phyloP scores from a whole-genome alignment of 2,888 invertebrate genomes.

The Ectemnius continuus region DNA sequence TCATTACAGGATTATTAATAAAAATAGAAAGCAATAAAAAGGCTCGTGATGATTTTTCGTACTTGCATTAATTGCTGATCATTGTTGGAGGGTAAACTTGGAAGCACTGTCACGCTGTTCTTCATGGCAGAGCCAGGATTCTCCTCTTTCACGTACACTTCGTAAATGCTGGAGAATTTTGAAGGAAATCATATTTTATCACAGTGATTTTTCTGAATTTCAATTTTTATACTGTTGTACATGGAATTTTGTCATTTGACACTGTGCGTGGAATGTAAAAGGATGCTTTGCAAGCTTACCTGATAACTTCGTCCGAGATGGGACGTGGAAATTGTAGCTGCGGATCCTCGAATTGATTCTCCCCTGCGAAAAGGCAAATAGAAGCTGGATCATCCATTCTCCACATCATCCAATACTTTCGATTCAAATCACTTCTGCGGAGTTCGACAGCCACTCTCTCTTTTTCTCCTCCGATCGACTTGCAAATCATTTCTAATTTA shows the following conservation, averaged over 20 bases:
- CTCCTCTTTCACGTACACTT: conserved; percentile 74
- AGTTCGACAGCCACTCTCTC: too few relatives aligned
- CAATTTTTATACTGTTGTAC: neutral
- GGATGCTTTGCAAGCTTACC: conserved; percentile 54
- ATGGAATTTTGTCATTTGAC: neutral
- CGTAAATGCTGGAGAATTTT: conserved; percentile 66
- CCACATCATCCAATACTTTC: neutral
- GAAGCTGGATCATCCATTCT: neutral
- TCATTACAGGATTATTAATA: neutral
- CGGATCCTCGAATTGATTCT: conserved; percentile 66
- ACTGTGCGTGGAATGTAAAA: neutral
- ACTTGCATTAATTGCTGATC: conserved; percentile 67
- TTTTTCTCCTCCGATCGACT: too few relatives aligned
- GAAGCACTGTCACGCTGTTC: conserved; percentile 48
- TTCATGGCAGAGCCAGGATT: conserved; percentile 49
- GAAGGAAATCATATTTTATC: neutral
- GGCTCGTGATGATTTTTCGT: conserved; percentile 38
- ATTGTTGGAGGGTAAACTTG: conserved; percentile 49
- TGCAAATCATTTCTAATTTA: too few relatives aligned
- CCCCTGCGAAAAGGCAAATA: conserved; percentile 58
- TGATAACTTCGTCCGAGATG: conserved; percentile 69
- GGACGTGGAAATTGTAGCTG: conserved; percentile 64
- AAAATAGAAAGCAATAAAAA: conserved; percentile 5
- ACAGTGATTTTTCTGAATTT: too few relatives aligned
- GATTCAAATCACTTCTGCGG: too few relatives aligned